Evolutionary conservation across 2,888 invertebrate species (phyloP).

Genomic region (Tipula confusa): DNA sequence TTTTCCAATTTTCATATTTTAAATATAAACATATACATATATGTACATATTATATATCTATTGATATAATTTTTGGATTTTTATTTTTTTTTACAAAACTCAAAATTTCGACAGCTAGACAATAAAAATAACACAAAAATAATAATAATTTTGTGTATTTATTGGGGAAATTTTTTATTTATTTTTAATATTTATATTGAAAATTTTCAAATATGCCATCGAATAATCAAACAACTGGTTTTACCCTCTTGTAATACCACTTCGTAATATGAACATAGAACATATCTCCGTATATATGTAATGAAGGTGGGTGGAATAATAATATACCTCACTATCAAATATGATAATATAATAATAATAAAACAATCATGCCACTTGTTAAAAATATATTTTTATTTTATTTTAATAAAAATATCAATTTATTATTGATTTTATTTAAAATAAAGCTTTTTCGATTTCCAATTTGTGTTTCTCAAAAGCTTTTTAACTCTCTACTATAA

Average conservation of each 20-base stretch:
- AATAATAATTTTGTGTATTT: conserved; percentile 20
- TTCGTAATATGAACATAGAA: neutral
- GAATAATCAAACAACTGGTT: neutral
- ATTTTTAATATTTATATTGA: no score
- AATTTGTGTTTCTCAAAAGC: neutral
- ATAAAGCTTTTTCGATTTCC: neutral
- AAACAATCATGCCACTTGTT: conserved; percentile 20
- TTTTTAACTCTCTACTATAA: neutral
- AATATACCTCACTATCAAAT: neutral
- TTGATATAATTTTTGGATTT: no score
- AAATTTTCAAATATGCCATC: neutral
- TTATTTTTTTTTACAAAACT: neutral
- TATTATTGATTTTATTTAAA: neutral
- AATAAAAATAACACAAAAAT: neutral
- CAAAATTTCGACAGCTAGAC: neutral
- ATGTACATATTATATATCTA: neutral
- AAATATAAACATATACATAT: neutral
- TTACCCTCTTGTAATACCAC: neutral
- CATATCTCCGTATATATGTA: neutral
- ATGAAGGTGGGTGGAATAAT: neutral
- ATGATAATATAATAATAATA: neutral
- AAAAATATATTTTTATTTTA: neutral
- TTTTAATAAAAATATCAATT: neutral
- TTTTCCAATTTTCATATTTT: neutral
- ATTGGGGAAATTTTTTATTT: neutral